These are phyloP conservation scores for Bolinopsis microptera DNA, from an alignment of 37 sponge, comb jelly and placozoan species.

Conservation along the genomic window DNA sequence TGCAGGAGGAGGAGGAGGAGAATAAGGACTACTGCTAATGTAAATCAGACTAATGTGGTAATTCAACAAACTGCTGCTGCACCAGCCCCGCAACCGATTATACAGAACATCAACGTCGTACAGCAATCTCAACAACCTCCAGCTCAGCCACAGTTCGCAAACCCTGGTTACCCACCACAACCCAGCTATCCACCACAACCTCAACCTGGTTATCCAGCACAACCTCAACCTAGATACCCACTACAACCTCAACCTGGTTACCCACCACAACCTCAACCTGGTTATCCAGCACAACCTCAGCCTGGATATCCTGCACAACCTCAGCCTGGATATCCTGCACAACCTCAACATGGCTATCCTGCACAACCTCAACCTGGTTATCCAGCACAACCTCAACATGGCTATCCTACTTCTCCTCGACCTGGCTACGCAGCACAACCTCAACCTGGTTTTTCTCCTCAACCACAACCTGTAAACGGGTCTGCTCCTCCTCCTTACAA, in stretches of 20 bases:
- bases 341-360: too few relatives aligned
- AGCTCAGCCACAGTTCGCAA: not conserved
- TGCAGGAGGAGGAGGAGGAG: not conserved
- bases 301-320: not conserved
- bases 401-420: too few relatives aligned
- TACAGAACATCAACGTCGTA: not conserved
- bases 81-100: not conserved
- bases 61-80: not conserved
- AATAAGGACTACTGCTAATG: too few relatives aligned
- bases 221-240: not conserved
- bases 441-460: too few relatives aligned
- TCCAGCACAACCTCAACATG: too few relatives aligned
- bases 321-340: not conserved
- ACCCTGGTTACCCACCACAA: not conserved
- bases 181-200: not conserved
- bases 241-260: not conserved
- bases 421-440: too few relatives aligned
- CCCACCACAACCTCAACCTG: not conserved
- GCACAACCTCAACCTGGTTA: not conserved
- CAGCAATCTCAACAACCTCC: not conserved
- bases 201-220: not conserved
- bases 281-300: not conserved
- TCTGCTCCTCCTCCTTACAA: not conserved
- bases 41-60: not conserved
- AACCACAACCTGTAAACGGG: not conserved